phyloP scores from a whole-genome alignment of 2,888 invertebrate genomes.

The Zaprionus bogoriensis region DNA sequence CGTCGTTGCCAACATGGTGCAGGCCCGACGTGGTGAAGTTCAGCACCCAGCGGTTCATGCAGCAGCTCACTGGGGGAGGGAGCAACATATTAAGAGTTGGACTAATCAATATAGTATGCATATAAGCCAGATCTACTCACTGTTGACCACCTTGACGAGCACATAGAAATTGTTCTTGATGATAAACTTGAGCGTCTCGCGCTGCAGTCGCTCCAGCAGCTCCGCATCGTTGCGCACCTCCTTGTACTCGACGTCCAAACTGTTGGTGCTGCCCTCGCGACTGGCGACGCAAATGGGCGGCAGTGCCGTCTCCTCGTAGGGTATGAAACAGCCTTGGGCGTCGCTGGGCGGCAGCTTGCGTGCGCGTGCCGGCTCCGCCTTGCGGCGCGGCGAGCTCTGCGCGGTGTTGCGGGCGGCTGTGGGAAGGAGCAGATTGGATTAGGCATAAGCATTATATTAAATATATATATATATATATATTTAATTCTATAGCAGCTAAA shows the following conservation, averaged over 20 bases:
- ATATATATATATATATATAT: neutral
- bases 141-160: conserved; percentile 88
- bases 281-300: conserved; percentile 84
- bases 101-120: neutral
- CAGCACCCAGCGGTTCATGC: conserved; percentile 89
- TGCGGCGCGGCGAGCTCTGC: conserved; percentile 66
- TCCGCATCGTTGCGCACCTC: conserved; percentile 84
- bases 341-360: conserved; percentile 76
- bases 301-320: conserved; percentile 83
- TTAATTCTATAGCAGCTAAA: neutral
- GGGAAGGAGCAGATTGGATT: neutral
- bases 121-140: conserved; percentile 85
- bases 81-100: too few relatives aligned
- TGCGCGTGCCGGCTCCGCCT: conserved; percentile 49
- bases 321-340: conserved; percentile 79
- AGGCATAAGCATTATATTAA: neutral
- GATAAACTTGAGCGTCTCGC: conserved; percentile 88
- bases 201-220: conserved; percentile 85
- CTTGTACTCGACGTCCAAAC: conserved; percentile 78
- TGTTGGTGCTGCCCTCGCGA: conserved; percentile 63
- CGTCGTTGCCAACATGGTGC: conserved; percentile 92
- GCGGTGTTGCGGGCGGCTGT: conserved; percentile 43
- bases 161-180: conserved; percentile 90
- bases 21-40: conserved; percentile 90
- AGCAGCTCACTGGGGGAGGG: conserved; percentile 87